phyloP scores from a whole-genome alignment of 2,797 vertebrate species.

The Hyperoplus immaculatus region DNA sequence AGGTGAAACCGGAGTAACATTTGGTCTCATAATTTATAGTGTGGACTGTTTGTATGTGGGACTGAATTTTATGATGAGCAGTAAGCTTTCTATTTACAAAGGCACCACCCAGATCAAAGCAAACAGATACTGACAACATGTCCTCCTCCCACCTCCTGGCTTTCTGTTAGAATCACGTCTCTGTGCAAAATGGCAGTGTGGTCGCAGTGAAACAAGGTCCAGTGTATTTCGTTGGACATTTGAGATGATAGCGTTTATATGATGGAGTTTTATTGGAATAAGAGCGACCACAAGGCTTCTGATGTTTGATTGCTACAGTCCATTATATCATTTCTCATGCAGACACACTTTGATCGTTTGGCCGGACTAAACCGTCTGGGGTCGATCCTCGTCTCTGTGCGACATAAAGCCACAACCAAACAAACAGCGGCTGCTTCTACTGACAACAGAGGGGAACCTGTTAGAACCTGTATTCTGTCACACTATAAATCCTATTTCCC shows the following conservation, averaged over 20 bases:
- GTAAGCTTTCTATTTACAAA: conserved; percentile 46
- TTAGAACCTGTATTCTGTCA: neutral
- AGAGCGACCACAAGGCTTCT: conserved; percentile 34
- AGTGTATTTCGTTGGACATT: conserved; percentile 51
- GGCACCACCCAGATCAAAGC: conserved; percentile 33
- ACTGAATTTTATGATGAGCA: conserved; percentile 9
- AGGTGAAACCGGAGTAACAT: neutral
- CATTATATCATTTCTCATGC: conserved; percentile 30
- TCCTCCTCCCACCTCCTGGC: neutral
- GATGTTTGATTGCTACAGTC: conserved; percentile 46
- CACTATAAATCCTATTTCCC: neutral
- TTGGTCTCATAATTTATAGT: neutral
- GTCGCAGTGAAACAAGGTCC: conserved; percentile 40
- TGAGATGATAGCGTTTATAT: conserved; percentile 19
- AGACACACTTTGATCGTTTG: conserved; percentile 24
- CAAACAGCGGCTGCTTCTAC: conserved; percentile 9
- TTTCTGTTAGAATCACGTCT: conserved; percentile 44
- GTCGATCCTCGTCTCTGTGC: conserved; percentile 32
- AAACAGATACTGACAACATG: conserved; percentile 34
- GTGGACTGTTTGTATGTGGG: conserved; percentile 10
- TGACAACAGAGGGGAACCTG: conserved; percentile 14
- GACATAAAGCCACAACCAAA: conserved; percentile 24
- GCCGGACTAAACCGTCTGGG: conserved; percentile 1
- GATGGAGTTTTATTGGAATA: conserved; percentile 16
- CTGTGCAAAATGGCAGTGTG: conserved; percentile 20